These are phyloP conservation scores for Hyposmocoma kahamanoa DNA, from an alignment of 1,140 invertebrate species.

Conservation along the genomic window DNA sequence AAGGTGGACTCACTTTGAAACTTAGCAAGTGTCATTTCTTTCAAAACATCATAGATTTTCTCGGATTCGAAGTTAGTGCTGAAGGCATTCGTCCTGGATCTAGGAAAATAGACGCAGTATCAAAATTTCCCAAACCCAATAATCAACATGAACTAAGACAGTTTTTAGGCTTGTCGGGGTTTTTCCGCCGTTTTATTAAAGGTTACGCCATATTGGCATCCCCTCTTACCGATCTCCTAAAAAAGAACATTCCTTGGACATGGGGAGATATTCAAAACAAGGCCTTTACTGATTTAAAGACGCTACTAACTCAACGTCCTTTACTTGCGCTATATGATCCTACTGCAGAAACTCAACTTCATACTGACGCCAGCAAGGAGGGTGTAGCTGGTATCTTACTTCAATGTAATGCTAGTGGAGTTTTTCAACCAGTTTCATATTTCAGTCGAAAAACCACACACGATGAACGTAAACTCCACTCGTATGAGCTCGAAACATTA, in stretches of 20 bases:
- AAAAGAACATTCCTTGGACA: conserved; percentile 25
- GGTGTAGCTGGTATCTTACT: conserved; percentile 24
- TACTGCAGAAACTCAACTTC: conserved; percentile 22
- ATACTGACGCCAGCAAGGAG: conserved; percentile 6
- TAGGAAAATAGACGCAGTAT: conserved; percentile 10
- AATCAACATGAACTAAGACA: conserved; percentile 28
- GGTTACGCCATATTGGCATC: conserved; percentile 25
- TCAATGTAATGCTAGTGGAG: conserved; percentile 4
- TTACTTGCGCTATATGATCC: conserved; percentile 31
- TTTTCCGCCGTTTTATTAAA: conserved; percentile 29
- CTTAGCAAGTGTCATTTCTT: conserved; percentile 18
- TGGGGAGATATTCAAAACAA: conserved; percentile 31
- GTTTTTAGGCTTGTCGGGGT: conserved; percentile 33
- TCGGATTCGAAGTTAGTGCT: conserved; percentile 19
- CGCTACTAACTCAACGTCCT: conserved; percentile 13
- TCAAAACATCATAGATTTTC: conserved; percentile 10
- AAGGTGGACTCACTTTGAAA: conserved; percentile 18
- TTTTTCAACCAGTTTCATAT: conserved; percentile 9
- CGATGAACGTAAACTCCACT: conserved; percentile 10
- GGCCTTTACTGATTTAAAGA: conserved; percentile 4
- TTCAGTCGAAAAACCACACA: conserved; percentile 11
- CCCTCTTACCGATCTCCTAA: conserved; percentile 28
- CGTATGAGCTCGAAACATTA: conserved; percentile 37
- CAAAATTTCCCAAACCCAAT: conserved; percentile 17
- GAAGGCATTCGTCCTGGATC: background rate